Evolutionary conservation across 2,797 vertebrate genomes (phyloP).

Genomic region (Phyllotis vaccarum): DNA sequence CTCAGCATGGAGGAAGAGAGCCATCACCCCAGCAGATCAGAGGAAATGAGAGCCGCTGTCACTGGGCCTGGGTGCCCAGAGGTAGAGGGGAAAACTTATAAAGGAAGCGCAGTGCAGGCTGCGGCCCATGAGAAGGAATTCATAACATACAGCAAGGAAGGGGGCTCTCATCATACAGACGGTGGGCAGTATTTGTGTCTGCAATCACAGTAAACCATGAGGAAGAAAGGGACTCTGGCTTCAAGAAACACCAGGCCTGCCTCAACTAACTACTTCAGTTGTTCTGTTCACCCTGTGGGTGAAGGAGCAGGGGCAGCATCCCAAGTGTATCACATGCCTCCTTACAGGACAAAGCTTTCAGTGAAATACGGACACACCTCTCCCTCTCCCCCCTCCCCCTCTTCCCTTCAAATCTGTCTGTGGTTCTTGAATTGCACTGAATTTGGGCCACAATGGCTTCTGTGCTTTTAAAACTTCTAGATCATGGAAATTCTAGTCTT

Average conservation of each 20-base stretch:
- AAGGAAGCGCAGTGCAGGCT: too few relatives aligned
- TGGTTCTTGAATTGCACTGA: too few relatives aligned
- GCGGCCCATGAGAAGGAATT: background rate
- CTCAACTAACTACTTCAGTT: background rate
- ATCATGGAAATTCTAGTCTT: too few relatives aligned
- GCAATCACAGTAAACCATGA: background rate
- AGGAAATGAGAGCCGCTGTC: accelerated
- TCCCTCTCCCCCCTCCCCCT: too few relatives aligned
- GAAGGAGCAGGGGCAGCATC: too few relatives aligned
- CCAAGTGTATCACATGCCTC: accelerated
- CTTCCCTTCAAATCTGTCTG: too few relatives aligned
- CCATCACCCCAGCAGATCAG: too few relatives aligned
- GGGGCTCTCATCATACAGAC: background rate
- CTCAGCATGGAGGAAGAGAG: background rate
- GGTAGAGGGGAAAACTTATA: background rate
- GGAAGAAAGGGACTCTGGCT: background rate
- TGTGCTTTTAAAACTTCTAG: too few relatives aligned
- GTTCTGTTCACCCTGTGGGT: background rate
- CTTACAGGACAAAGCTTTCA: background rate
- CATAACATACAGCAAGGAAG: background rate
- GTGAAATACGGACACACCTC: too few relatives aligned
- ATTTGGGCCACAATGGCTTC: too few relatives aligned
- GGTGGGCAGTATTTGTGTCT: background rate
- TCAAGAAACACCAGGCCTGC: background rate
- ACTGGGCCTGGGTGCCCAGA: background rate